Percentiles rank a stretch among this genome's conserved stretches.
phyloP scores from a whole-genome alignment of 2,797 vertebrate genomes.

The Allobates femoralis region DNA sequence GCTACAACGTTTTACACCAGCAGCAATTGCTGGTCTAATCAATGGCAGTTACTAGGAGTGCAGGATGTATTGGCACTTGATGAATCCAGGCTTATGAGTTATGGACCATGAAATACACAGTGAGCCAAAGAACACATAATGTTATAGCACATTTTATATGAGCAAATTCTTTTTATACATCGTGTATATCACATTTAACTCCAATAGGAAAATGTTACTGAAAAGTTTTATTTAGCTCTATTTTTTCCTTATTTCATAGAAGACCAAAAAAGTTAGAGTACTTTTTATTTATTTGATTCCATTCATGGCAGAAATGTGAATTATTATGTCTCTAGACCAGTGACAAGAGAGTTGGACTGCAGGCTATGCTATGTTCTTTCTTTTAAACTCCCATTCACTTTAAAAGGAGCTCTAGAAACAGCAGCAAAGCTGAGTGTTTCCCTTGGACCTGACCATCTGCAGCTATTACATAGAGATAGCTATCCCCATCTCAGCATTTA shows the following conservation, averaged over 20 bases:
- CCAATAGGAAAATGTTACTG: neutral
- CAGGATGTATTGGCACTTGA: conserved; percentile 35
- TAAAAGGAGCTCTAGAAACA: too few species aligned
- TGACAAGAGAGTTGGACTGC: too few species aligned
- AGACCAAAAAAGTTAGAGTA: neutral
- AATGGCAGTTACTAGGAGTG: conserved; percentile 23
- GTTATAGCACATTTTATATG: conserved; percentile 32
- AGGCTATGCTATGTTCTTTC: too few species aligned
- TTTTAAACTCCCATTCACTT: too few species aligned
- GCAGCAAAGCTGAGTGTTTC: too few species aligned
- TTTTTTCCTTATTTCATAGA: neutral
- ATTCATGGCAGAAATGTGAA: too few species aligned
- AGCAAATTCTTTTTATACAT: conserved; percentile 25
- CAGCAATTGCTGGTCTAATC: conserved; percentile 34
- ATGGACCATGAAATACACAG: conserved; percentile 25
- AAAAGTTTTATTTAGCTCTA: neutral
- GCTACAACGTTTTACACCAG: conserved; percentile 20
- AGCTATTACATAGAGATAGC: too few species aligned
- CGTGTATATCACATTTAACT: conserved; percentile 32
- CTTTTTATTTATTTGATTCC: too few species aligned
- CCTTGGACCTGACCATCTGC: too few species aligned
- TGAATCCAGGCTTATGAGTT: conserved; percentile 34
- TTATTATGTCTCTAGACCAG: too few species aligned
- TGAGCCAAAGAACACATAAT: conserved; percentile 34
- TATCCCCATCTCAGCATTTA: too few species aligned